Base-by-base conservation (phyloP, 2,797 vertebrate genomes). In the Protonibea diacanthus region DNA sequence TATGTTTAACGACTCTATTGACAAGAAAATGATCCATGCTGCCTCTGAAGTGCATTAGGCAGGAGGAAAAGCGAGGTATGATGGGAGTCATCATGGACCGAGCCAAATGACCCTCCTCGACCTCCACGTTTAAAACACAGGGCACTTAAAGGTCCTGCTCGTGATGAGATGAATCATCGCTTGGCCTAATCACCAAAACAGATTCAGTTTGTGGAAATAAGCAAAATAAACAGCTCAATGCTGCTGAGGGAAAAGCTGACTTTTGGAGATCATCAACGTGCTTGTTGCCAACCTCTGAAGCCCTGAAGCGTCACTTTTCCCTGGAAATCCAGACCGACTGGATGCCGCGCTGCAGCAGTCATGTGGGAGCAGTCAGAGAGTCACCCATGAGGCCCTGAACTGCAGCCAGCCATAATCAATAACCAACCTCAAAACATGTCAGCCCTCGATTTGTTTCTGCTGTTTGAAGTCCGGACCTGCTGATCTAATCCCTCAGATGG, bases 401-500 rank as follows among this genome's bases (percentile, higher is more conserved):
- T 84, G 86, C 87, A 91, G 76, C 84, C 92, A 92, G 80, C 70
- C 20, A 14, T 77, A 83, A 94, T 93, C 94, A 89, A 90, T 91
- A 91, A 66, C 51, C 76, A 17, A 67, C 75, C 73, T 82, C 13
- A 78, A 64, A 85, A 92, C 93, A 92, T 91, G 89, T 86, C 91
- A 90, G 82, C 51, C 84, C 88, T 82, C 86, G 88, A 94, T 93
- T 86, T 89, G 89, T 89, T 91, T 84, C 80, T 88, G 67, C 81
- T 56, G 74, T 88, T 95, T 95, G 91, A 93, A 92, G 93, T 92
- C 86, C 40, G 65, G 83, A 81, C 83, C 91, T 84, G 90, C 82
- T 89, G 90, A 88, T 90, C 84, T 76, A 80, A 89, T 88, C 83
- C 88, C 55, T 89, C 83, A 81, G 87, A 95, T 86, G 84, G 92